A percentile compares a stretch with the other conserved stretches of the same genome.
phyloP scores from a whole-genome alignment of 2,797 vertebrate genomes.

The Acanthurus tractus region DNA sequence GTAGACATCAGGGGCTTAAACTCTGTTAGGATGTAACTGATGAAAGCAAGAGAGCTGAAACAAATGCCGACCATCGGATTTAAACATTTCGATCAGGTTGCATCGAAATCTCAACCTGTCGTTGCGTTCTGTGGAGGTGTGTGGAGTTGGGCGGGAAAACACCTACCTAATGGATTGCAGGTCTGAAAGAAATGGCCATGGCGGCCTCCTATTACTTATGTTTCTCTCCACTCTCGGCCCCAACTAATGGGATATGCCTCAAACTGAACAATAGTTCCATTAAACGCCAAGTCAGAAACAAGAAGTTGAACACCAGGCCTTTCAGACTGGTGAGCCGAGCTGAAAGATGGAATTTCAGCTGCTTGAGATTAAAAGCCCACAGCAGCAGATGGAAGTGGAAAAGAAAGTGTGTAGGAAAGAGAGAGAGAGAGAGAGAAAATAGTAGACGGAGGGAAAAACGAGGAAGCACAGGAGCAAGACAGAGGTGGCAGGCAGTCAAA shows the following conservation, averaged over 20 bases:
- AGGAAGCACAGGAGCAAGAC: conserved; percentile 77
- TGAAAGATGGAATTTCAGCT: conserved; percentile 82
- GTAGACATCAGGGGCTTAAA: conserved; percentile 38
- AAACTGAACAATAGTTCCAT: conserved; percentile 84
- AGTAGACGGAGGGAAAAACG: conserved; percentile 54
- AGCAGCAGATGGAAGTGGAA: conserved; percentile 72
- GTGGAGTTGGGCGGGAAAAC: conserved; percentile 6
- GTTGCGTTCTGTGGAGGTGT: conserved; percentile 32
- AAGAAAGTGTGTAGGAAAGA: conserved; percentile 61
- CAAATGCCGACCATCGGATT: neutral
- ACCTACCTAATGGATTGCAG: conserved; percentile 31
- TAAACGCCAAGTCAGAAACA: conserved; percentile 80
- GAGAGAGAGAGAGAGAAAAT: conserved; percentile 26
- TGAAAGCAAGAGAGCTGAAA: conserved; percentile 5
- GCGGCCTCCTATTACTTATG: conserved; percentile 59
- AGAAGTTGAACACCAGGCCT: conserved; percentile 69
- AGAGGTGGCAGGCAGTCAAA: conserved; percentile 80
- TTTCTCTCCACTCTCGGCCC: conserved; percentile 60
- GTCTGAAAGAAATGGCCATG: conserved; percentile 49
- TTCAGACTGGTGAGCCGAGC: conserved; percentile 58
- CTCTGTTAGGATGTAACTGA: conserved; percentile 26
- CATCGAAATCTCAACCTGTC: conserved; percentile 37
- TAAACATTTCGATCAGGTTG: conserved; percentile 21
- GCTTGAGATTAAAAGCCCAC: conserved; percentile 80
- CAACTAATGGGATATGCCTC: conserved; percentile 76